These are phyloP conservation scores for Borostomias antarcticus DNA, from an alignment of 2,797 vertebrate species.

Conservation along the genomic window DNA sequence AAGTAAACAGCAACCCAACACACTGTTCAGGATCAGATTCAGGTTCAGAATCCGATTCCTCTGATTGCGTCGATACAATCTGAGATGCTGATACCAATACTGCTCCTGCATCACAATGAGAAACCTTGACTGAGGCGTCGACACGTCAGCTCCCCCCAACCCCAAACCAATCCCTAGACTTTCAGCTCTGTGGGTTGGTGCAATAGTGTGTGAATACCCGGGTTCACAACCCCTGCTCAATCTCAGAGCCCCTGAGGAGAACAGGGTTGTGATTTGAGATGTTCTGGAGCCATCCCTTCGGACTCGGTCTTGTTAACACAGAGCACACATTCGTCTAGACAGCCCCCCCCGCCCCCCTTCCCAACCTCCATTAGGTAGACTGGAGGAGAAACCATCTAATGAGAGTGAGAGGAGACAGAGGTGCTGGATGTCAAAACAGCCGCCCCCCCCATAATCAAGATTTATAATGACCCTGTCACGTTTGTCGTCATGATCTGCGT, in stretches of 20 bases:
- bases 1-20: not conserved
- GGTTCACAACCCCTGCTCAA: no score
- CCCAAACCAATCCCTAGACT: not conserved
- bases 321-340: slow-evolving; percentile 34
- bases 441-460: slow-evolving; percentile 50
- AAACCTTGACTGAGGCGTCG: not conserved
- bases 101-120: no score
- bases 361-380: slow-evolving; percentile 18
- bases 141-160: not conserved
- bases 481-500: no score
- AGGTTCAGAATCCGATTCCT: no score
- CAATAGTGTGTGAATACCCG: no score
- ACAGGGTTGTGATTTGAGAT: not conserved
- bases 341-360: slow-evolving; percentile 32
- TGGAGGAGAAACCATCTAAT: slow-evolving; percentile 30
- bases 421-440: slow-evolving; percentile 27
- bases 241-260: not conserved
- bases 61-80: not conserved
- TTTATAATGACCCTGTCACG: slow-evolving; percentile 45
- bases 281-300: slow-evolving; percentile 19
- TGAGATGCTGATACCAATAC: not conserved
- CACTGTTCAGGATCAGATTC: not conserved
- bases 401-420: slow-evolving; percentile 26
- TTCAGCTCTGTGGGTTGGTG: not conserved
- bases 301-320: slow-evolving; percentile 35